phyloP scores from a whole-genome alignment of 2,797 vertebrate genomes.

The Margarornis squamiger region DNA sequence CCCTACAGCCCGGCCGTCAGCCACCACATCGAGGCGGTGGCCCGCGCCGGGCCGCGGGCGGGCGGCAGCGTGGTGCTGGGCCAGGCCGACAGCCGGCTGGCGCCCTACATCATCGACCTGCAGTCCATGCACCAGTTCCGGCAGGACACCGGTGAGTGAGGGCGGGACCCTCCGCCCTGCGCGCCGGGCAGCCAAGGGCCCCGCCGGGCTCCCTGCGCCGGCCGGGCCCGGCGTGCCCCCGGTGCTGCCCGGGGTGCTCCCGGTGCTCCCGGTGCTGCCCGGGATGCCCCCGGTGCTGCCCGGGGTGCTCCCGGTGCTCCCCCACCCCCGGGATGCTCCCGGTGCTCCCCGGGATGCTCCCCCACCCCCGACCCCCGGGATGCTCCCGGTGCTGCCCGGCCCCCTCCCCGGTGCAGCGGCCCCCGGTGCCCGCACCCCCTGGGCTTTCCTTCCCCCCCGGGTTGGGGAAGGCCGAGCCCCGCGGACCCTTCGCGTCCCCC shows the following conservation, averaged over 20 bases:
- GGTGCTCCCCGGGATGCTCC: too few species aligned
- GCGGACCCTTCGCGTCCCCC: neutral
- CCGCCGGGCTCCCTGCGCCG: neutral
- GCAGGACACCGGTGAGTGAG: slow-evolving; percentile 89
- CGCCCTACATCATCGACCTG: slow-evolving; percentile 91
- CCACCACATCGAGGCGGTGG: slow-evolving; percentile 92
- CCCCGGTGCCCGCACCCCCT: accelerated
- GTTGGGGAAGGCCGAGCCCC: accelerated
- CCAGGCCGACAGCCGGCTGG: slow-evolving; percentile 88
- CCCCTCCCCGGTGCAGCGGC: neutral
- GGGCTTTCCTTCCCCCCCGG: neutral
- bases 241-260: too few species aligned
- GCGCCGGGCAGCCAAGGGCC: neutral
- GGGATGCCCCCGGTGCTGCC: too few species aligned
- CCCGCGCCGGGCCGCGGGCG: slow-evolving; percentile 84
- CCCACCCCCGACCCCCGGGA: too few species aligned
- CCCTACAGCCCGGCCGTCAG: slow-evolving; percentile 92
- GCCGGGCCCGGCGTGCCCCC: too few species aligned
- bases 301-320: too few species aligned
- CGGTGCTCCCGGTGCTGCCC: too few species aligned
- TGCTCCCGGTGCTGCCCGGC: neutral
- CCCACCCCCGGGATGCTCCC: too few species aligned
- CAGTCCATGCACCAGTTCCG: slow-evolving; percentile 95
- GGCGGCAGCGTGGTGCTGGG: slow-evolving; percentile 90
- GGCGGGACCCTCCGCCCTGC: too few species aligned